Evolutionary conservation across 1,140 invertebrate genomes (phyloP).

Genomic region (Calliphora vicina): DNA sequence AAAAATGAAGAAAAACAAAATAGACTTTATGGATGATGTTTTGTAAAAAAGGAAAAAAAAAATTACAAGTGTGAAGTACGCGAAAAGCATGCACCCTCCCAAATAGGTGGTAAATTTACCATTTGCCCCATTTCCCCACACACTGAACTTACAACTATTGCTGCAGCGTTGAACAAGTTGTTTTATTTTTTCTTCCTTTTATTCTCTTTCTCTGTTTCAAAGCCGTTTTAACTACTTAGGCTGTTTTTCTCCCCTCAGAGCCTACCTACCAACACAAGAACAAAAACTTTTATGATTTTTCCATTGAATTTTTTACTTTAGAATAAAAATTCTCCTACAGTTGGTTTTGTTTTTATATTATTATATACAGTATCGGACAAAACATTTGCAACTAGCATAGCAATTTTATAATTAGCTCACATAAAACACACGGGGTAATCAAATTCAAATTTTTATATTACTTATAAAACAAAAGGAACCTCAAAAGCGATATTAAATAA

Average conservation of each 20-base stretch:
- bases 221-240: slow-evolving; percentile 5
- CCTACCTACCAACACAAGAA: not conserved
- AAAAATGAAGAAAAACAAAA: not conserved
- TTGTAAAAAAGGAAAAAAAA: not conserved
- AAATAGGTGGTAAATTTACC: not conserved
- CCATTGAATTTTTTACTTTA: not conserved
- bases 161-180: not conserved
- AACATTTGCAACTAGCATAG: too few species aligned
- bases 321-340: too few species aligned
- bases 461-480: too few species aligned
- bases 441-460: too few species aligned
- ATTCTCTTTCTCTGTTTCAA: not conserved
- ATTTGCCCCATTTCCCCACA: not conserved
- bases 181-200: not conserved
- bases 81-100: not conserved
- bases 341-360: too few species aligned
- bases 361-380: too few species aligned
- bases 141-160: not conserved
- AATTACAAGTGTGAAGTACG: not conserved
- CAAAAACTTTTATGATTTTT: not conserved
- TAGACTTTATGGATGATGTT: not conserved
- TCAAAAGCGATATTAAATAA: too few species aligned
- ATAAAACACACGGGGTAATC: too few species aligned
- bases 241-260: not conserved
- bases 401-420: too few species aligned